phyloP scores from a whole-genome alignment of 2,113 vertebrate genomes.

The Leptodactylus fuscus region DNA sequence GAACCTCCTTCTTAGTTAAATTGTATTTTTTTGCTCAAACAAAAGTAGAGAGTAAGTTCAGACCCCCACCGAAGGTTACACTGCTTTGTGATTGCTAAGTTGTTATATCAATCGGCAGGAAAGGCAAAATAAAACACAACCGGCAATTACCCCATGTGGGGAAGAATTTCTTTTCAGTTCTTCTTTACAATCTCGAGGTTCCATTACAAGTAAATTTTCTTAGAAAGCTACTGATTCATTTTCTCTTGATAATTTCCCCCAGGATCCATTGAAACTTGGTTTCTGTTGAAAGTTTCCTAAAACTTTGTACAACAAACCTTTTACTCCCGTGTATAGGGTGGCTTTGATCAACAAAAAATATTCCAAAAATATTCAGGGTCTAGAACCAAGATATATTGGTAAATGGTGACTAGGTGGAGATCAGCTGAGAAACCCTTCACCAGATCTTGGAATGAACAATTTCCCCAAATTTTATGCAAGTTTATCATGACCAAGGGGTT shows the following conservation, averaged over 20 bases:
- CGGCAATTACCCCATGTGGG: constrained; percentile 28
- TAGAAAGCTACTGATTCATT: constrained; percentile 18
- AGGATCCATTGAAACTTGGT: neutral
- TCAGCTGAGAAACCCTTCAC: too few relatives aligned
- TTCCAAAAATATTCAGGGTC: neutral
- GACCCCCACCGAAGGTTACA: constrained; percentile 2
- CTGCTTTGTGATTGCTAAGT: constrained; percentile 35
- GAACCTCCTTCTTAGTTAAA: constrained; percentile 35
- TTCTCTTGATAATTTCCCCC: neutral
- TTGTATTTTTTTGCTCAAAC: constrained; percentile 37
- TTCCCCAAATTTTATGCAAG: too few relatives aligned
- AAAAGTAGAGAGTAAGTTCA: constrained; percentile 20
- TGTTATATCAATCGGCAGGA: constrained; percentile 54
- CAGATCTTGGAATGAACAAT: too few relatives aligned
- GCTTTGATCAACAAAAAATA: neutral
- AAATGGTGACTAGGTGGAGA: neutral
- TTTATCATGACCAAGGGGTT: too few relatives aligned
- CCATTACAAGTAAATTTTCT: neutral
- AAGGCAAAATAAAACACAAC: constrained; percentile 48
- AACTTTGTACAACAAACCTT: neutral
- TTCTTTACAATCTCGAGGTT: neutral
- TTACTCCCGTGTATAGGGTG: neutral
- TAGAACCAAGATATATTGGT: neutral
- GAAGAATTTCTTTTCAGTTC: constrained; percentile 32
- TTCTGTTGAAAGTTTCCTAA: neutral